phyloP scores from a whole-genome alignment of 2,888 invertebrate species.

The Limnephilus auricula region DNA sequence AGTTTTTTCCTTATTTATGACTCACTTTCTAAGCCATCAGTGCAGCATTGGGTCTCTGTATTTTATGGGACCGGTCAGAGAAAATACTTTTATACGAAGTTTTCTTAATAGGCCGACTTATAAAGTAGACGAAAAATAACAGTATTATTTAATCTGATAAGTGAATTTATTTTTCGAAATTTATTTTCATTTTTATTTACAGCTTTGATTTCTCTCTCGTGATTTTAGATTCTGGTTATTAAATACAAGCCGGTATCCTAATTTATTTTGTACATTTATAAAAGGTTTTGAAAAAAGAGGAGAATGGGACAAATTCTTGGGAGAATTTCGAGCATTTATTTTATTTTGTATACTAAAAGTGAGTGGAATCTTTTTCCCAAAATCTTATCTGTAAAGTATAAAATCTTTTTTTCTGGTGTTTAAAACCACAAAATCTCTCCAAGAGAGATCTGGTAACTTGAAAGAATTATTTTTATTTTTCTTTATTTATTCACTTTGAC shows the following conservation, averaged over 20 bases:
- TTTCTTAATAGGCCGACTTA: slow-evolving; percentile 24
- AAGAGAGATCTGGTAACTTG: neutral
- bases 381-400: neutral
- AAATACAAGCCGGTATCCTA: neutral
- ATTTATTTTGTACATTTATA: neutral
- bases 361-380: neutral
- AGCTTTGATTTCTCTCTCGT: neutral
- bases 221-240: neutral
- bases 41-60: slow-evolving; percentile 59
- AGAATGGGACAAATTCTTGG: too few species aligned
- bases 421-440: neutral
- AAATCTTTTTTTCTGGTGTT: neutral
- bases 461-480: neutral
- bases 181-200: neutral
- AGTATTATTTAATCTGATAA: neutral
- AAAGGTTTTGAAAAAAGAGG: neutral
- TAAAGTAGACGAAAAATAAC: neutral
- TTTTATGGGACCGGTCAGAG: slow-evolving; percentile 58
- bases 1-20: slow-evolving; percentile 66
- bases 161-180: neutral
- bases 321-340: neutral
- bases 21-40: slow-evolving; percentile 59
- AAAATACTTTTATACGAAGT: slow-evolving; percentile 36
- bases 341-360: neutral
- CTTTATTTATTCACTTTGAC: neutral